Evolutionary conservation across 2,113 vertebrate species (phyloP), one percentile per base, ranked within the genome.

Genomic region (Prionailurus bengalensis): DNA sequence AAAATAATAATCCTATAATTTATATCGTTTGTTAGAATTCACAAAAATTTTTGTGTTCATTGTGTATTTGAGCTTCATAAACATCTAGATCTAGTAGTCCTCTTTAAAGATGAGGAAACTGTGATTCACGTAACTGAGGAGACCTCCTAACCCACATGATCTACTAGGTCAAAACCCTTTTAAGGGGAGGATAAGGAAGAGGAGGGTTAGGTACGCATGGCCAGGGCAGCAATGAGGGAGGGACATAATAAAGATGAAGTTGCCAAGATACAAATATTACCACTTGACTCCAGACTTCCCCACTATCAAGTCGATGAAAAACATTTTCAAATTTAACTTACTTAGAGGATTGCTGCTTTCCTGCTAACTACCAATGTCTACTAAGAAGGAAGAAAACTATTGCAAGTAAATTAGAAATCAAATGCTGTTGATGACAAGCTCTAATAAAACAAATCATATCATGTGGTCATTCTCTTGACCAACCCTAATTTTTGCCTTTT

Each of bases 31-130:
- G n/a, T 73, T 27, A 42, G 27, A 53, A 45, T 80, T 94, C 39
- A 58, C 39, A 53, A 42, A 79, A n/a, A 94, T 80, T 58, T 58
- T 89, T 39, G 21, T 70, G 33, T 17, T 10, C 19, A 61, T 94
- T 79, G 55, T 5, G 1, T 61, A 66, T 14, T 68, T 33, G n/a
- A 61, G 55, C 33, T 94, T 95, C 23, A 63, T 33, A 70, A 86
- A 12, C 61, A 81, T 68, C 33, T 61, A 36, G 16, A 45, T 51
- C 66, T 94, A 61, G 21, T 63, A 73, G 3, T 11, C 3, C 8
- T 81, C 79, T 65, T 88, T 68, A 80, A 86, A 89, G 14, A 79
- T 55, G 63, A 86, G 25, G n/a, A 90, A 86, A 55, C 11, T 90
- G 8, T 45, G 36, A 58, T 61, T 80, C 42, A 68, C 7, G 21